phyloP scores from a whole-genome alignment of 2,797 vertebrate genomes.

The Scolopax rusticola region DNA sequence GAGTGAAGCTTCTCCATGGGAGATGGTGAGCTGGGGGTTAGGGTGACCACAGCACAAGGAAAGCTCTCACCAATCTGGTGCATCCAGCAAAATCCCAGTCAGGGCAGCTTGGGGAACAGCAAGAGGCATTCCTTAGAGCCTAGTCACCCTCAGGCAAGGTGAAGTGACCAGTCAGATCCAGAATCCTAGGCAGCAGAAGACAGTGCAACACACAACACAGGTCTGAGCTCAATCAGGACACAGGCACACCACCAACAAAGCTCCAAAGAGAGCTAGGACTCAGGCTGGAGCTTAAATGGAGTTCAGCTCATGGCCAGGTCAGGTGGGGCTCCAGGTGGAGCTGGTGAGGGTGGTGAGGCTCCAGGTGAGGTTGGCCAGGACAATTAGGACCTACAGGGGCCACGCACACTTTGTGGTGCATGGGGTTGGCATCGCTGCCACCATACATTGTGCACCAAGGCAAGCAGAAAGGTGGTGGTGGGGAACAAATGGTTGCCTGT shows the following conservation, averaged over 20 bases:
- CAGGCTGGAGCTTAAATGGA: neutral
- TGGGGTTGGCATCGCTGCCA: neutral
- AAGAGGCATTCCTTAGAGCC: neutral
- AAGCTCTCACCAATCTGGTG: neutral
- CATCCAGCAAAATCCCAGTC: neutral
- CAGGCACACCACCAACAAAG: rapidly evolving
- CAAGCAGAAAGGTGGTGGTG: too few relatives aligned
- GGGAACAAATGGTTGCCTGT: neutral
- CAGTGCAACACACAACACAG: rapidly evolving
- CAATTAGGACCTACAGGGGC: too few relatives aligned
- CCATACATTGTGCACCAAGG: too few relatives aligned
- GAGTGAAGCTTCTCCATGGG: rapidly evolving
- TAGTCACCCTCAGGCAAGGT: neutral
- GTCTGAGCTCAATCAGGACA: rapidly evolving
- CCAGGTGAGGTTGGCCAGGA: neutral
- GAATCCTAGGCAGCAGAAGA: neutral
- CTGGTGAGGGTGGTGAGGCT: neutral
- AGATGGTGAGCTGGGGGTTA: rapidly evolving
- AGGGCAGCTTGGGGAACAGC: rapidly evolving
- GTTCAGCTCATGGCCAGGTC: too few relatives aligned
- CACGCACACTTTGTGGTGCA: too few relatives aligned
- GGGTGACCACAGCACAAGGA: neutral
- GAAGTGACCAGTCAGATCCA: neutral
- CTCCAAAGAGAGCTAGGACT: rapidly evolving
- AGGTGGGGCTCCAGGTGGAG: neutral